phyloP scores from a whole-genome alignment of 2,113 vertebrate genomes.

The Eublepharis macularius region DNA sequence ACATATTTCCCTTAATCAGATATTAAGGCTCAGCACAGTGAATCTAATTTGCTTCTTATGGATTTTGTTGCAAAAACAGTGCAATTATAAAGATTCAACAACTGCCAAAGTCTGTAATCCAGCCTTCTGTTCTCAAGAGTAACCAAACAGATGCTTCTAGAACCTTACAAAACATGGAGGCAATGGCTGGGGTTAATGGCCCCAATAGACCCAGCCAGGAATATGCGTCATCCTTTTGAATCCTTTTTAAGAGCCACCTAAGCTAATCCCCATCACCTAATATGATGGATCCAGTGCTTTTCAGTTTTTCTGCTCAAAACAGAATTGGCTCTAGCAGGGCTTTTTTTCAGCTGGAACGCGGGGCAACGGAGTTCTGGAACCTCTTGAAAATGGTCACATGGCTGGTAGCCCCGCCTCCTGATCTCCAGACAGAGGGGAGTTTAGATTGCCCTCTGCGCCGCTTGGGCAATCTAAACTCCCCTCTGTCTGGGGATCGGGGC shows the following conservation, averaged over 20 bases:
- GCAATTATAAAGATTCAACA: neutral
- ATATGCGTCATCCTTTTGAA: neutral
- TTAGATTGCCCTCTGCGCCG: too few relatives aligned
- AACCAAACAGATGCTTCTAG: neutral
- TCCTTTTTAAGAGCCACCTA: neutral
- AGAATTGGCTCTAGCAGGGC: neutral
- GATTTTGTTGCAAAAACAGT: neutral
- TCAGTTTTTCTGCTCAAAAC: neutral
- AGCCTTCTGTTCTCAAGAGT: neutral
- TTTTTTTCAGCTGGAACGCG: too few relatives aligned
- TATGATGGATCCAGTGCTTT: neutral
- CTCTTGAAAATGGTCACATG: too few relatives aligned
- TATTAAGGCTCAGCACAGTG: neutral
- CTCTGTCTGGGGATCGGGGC: too few relatives aligned
- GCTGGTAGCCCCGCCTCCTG: too few relatives aligned
- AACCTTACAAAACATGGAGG: neutral
- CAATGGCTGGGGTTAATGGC: neutral
- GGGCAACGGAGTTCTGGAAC: too few relatives aligned
- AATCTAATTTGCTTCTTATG: neutral
- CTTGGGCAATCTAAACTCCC: too few relatives aligned
- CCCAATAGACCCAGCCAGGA: neutral
- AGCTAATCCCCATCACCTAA: neutral
- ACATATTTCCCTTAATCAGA: conserved; percentile 27
- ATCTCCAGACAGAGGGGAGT: too few relatives aligned
- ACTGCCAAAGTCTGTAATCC: neutral